phyloP scores from a whole-genome alignment of 2,888 invertebrate genomes.

The Eupithecia abbreviata region DNA sequence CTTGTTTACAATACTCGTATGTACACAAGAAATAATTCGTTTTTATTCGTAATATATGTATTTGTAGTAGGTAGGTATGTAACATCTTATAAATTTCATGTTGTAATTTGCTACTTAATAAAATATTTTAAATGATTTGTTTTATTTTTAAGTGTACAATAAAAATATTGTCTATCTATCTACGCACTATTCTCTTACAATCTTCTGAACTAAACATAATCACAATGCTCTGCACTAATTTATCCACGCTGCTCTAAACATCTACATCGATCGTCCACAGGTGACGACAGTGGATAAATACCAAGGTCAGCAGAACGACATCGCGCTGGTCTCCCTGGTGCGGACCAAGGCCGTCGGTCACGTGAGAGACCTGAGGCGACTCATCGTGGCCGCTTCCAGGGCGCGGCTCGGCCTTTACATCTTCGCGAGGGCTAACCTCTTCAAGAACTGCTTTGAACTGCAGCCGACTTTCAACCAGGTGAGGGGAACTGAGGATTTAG shows the following conservation, averaged over 20 bases:
- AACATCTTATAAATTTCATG: too few species aligned
- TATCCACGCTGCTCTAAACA: not conserved
- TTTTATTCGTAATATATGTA: too few species aligned
- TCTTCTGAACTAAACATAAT: not conserved
- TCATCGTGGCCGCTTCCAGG: constrained; percentile 99
- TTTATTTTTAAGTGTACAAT: too few species aligned
- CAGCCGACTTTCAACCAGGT: constrained; percentile 97
- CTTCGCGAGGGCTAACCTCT: constrained; percentile 95
- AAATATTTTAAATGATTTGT: too few species aligned
- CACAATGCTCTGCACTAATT: not conserved
- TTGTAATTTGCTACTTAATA: too few species aligned
- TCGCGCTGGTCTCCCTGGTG: constrained; percentile 97
- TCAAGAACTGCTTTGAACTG: constrained; percentile 98
- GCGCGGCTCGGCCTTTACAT: constrained; percentile 98
- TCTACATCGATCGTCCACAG: constrained; percentile 56
- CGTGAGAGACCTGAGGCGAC: constrained; percentile 96
- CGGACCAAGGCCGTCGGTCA: constrained; percentile 99
- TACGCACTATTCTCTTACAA: not conserved
- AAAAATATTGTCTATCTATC: too few species aligned
- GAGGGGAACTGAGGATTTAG: constrained; percentile 25
- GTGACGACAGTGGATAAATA: constrained; percentile 99
- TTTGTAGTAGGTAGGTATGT: too few species aligned
- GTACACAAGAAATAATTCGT: too few species aligned
- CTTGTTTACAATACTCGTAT: not conserved
- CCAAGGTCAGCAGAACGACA: constrained; percentile 99